phyloP scores from a whole-genome alignment of 2,797 vertebrate species.

The Microhierax caerulescens region DNA sequence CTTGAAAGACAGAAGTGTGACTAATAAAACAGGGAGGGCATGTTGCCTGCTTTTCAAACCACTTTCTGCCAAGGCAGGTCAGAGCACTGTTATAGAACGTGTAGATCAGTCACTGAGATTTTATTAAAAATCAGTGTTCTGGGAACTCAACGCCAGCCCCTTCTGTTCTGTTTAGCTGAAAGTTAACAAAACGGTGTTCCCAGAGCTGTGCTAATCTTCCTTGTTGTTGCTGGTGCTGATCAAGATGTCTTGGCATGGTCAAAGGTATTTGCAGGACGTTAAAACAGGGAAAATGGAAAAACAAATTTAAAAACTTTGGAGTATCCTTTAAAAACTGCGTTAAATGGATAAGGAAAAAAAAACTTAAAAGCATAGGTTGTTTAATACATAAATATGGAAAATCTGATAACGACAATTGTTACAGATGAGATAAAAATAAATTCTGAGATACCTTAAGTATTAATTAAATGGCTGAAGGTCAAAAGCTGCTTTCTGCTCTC shows the following conservation, averaged over 20 bases:
- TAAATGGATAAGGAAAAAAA: constrained; percentile 27
- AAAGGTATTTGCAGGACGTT: constrained; percentile 56
- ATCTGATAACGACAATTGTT: constrained; percentile 6
- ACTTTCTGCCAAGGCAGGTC: neutral
- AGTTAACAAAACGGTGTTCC: constrained; percentile 4
- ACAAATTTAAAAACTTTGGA: constrained; percentile 50
- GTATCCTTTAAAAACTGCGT: constrained; percentile 36
- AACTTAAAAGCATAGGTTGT: constrained; percentile 49
- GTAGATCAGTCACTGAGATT: neutral
- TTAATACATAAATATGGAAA: constrained; percentile 65
- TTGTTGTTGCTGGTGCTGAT: constrained; percentile 38
- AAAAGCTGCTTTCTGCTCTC: neutral
- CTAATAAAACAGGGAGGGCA: accelerated
- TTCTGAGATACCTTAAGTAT: constrained; percentile 22
- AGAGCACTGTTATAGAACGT: neutral
- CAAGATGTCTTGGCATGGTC: constrained; percentile 35
- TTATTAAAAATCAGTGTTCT: neutral
- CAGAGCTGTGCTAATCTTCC: neutral
- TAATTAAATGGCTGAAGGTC: neutral
- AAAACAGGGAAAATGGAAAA: constrained; percentile 62
- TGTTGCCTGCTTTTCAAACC: neutral
- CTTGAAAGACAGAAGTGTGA: neutral
- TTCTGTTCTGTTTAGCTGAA: neutral
- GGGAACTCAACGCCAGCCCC: accelerated
- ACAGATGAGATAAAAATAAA: constrained; percentile 49